These are phyloP conservation scores for Neodiprion pinetum DNA, from an alignment of 1,140 invertebrate genomes.

Conservation along the genomic window DNA sequence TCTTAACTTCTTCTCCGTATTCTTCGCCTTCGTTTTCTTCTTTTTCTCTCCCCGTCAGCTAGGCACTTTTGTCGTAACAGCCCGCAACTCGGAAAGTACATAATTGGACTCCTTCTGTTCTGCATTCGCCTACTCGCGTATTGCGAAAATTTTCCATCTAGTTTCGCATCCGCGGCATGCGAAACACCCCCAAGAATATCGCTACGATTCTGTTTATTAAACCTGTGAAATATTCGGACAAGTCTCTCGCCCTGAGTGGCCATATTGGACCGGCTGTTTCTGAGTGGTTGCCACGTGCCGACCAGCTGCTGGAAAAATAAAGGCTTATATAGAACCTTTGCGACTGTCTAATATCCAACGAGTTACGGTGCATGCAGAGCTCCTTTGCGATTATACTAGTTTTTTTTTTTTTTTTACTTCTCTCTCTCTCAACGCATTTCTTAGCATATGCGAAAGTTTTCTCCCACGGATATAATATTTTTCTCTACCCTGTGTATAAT, in stretches of 20 bases:
- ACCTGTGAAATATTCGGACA: slow-evolving; percentile 37
- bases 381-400: slow-evolving; percentile 46
- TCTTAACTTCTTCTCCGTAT: too few species aligned
- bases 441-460: too few species aligned
- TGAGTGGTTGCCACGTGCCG: slow-evolving; percentile 29
- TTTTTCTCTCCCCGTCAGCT: too few species aligned
- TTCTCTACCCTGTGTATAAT: too few species aligned
- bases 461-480: too few species aligned
- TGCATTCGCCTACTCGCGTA: not conserved
- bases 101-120: slow-evolving; percentile 4
- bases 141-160: not conserved
- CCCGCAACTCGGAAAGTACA: not conserved
- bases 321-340: slow-evolving; percentile 12
- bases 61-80: not conserved
- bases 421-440: not conserved
- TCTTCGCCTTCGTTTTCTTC: too few species aligned
- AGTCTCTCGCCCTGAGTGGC: slow-evolving; percentile 9
- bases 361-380: slow-evolving; percentile 35
- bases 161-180: too few species aligned
- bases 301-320: not conserved
- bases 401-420: slow-evolving; percentile 15
- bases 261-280: slow-evolving; percentile 16
- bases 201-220: slow-evolving; percentile 36
- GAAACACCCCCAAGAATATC: slow-evolving; percentile 2
- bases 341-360: slow-evolving; percentile 38